Evolutionary conservation across 2,113 vertebrate genomes (phyloP), one percentile per base, ranked within the genome.

Genomic region (Toxotes jaculatrix): DNA sequence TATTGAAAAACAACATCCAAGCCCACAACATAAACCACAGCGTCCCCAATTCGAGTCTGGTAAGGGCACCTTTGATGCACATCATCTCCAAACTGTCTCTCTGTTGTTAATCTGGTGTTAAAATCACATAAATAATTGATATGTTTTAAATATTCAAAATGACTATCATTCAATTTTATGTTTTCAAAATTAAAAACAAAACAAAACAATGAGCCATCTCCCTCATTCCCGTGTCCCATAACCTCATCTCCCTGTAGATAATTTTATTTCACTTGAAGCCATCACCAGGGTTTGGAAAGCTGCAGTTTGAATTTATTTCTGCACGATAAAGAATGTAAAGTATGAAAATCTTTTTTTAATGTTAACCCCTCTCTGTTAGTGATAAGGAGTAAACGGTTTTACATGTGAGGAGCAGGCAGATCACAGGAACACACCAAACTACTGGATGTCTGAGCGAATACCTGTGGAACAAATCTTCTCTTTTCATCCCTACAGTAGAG

Each of bases 391-490:
- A 31, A 27, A 53, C 70, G 32, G 64, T 31, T 77, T 13, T 23
- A 0, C 32, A 0, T 51, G 63, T 32, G 72, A 75, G 57, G 79
- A 79, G 78, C 49, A 62, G 14, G 55, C 62, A 7, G 60, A 77
- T 84, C 80, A 83, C 62, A 84, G 42, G 32, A 74, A 7, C 1
- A 23, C 9, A 27, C 42, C 72, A 2, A 55, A 32, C 43, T 32
- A 5, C 65, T 23, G 36, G 62, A 55, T 4, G 53, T 73, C 21
- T 64, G 43, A 84, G 69, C 42, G 13, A 68, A 59, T 63, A 82
- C 77, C 81, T 82, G 77, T 13, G 74, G 82, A 84, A 77, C 65
- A 66, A 45, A 74, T 34, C 82, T 59, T 74, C 60, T 31, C 63
- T 69, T 72, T 63, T 53, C 61, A 72, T 73, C 62, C 76, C 32